Percentiles rank a stretch among this genome's conserved stretches.
These are phyloP conservation scores for Oriolus oriolus DNA, from an alignment of 2,113 vertebrate species.

Conservation along the genomic window DNA sequence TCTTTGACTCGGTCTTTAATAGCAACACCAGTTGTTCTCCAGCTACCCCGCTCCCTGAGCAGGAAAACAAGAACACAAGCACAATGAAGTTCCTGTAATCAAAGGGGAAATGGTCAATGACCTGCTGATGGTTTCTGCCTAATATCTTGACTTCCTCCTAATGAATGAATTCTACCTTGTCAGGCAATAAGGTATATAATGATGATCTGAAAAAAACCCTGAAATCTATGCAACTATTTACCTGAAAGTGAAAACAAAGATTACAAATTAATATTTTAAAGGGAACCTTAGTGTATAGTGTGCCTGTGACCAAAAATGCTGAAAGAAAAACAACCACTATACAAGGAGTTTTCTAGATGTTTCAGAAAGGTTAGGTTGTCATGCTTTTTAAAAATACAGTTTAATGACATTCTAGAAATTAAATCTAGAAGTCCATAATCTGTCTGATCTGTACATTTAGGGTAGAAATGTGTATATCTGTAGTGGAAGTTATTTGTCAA, in stretches of 20 bases:
- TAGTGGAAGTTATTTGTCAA: not conserved
- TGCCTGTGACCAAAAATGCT: not conserved
- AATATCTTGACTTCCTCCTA: not conserved
- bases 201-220: not conserved
- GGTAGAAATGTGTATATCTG: not conserved
- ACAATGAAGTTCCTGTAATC: not conserved
- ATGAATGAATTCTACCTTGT: not conserved
- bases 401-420: not conserved
- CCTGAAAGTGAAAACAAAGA: not conserved
- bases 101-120: not conserved
- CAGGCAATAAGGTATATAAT: not conserved
- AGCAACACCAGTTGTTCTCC: not conserved
- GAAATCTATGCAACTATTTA: not conserved
- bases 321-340: not conserved
- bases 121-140: not conserved
- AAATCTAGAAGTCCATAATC: not conserved
- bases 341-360: not conserved
- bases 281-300: not conserved
- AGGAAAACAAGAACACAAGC: not conserved
- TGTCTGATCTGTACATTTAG: not conserved
- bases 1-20: not conserved
- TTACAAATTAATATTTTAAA: not conserved
- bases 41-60: accelerated
- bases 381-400: not conserved
- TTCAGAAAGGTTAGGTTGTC: not conserved